Conservation (phyloP, 2,797 vertebrate genomes). For the Phrynocephalus forsythii region DNA sequence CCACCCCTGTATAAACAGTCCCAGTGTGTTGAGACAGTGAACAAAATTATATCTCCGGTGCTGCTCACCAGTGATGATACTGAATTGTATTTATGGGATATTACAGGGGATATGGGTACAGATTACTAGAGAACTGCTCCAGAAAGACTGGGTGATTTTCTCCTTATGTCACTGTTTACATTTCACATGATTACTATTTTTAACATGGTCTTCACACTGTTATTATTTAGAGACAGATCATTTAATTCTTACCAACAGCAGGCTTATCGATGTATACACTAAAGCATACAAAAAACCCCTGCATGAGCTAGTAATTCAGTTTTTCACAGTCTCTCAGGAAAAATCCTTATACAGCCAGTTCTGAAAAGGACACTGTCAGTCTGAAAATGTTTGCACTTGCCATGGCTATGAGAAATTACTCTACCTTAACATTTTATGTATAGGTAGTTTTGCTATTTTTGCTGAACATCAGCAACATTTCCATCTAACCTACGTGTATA, state of each 20-base stretch:
- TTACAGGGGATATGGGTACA: not conserved
- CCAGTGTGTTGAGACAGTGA: not conserved
- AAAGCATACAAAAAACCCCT: not conserved
- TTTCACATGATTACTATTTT: not conserved
- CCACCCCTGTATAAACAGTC: not conserved
- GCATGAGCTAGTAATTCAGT: constrained; percentile 8
- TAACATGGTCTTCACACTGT: not conserved
- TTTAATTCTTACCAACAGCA: not conserved
- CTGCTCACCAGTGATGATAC: not conserved
- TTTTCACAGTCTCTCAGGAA: constrained; percentile 32
- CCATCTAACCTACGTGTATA: constrained; percentile 44
- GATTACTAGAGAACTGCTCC: not conserved
- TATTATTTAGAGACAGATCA: not conserved
- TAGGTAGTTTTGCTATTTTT: constrained; percentile 43
- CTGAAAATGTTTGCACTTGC: constrained; percentile 29
- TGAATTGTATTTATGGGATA: not conserved
- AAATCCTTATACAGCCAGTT: constrained; percentile 12
- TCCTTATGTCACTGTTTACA: not conserved
- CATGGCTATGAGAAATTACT: constrained; percentile 45
- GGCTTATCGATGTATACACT: not conserved
- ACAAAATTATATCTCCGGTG: not conserved
- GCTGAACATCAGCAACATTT: constrained; percentile 50
- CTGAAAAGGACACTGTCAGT: constrained; percentile 32
- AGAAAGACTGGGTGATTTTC: not conserved
- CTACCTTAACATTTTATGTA: constrained; percentile 49